A percentile compares a stretch with the other conserved stretches of the same genome.
phyloP scores from a whole-genome alignment of 2,888 invertebrate genomes.

The Polydrusus cervinus region DNA sequence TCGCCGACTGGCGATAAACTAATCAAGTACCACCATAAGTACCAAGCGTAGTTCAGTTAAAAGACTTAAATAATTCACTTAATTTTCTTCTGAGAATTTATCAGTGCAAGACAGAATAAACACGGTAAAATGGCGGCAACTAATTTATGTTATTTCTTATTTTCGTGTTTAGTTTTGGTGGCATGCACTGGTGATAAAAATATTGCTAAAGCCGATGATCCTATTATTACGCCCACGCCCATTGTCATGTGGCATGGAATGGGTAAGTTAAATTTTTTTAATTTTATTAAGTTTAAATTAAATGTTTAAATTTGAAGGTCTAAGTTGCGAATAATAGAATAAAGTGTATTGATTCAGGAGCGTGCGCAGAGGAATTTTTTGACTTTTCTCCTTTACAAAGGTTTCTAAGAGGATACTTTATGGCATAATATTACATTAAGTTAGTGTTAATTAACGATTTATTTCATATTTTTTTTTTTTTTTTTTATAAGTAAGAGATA shows the following conservation, averaged over 20 bases:
- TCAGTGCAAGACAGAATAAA: conserved; percentile 27
- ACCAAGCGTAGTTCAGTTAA: conserved; percentile 2
- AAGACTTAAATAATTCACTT: not conserved
- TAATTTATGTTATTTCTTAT: not conserved
- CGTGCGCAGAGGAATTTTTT: too few relatives aligned
- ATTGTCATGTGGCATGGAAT: conserved; percentile 81
- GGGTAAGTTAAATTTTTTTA: conserved; percentile 77
- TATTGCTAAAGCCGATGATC: not conserved
- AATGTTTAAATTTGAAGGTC: not conserved
- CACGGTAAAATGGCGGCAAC: not conserved
- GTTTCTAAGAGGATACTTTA: too few relatives aligned
- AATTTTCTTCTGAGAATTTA: conserved; percentile 7
- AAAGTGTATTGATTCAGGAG: too few relatives aligned
- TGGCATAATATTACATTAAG: too few relatives aligned
- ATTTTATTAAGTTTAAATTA: not conserved
- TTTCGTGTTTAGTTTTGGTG: not conserved
- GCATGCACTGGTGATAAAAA: not conserved
- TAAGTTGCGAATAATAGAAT: not conserved
- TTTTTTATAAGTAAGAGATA: too few relatives aligned
- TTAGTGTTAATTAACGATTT: too few relatives aligned
- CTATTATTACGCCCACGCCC: too few relatives aligned
- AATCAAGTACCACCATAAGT: conserved; percentile 31
- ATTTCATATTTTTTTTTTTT: too few relatives aligned
- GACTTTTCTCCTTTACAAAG: too few relatives aligned
- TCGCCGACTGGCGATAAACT: conserved; percentile 25